Evolutionary conservation across 1,140 invertebrate genomes (phyloP).

Genomic region (Drosophila elegans): DNA sequence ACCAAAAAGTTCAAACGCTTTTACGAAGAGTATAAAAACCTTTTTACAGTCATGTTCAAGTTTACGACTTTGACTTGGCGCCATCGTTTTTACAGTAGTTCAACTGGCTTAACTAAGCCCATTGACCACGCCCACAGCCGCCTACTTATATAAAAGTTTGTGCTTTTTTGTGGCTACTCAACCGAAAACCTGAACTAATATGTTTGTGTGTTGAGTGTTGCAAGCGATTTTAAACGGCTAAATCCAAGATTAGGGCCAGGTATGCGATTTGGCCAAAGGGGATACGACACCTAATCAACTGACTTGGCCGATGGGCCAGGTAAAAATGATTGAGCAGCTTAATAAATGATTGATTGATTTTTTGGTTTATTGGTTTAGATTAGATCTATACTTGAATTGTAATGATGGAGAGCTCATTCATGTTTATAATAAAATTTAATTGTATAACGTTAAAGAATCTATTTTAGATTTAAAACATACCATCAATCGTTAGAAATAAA

Average conservation of each 20-base stretch:
- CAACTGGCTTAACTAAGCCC: constrained; percentile 28
- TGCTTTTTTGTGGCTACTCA: constrained; percentile 18
- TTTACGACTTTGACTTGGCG: constrained; percentile 51
- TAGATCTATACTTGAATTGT: constrained; percentile 37
- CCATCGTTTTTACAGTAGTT: constrained; percentile 43
- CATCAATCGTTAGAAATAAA: not conserved
- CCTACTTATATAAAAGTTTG: constrained; percentile 24
- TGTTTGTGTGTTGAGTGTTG: constrained; percentile 19
- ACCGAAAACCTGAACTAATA: constrained; percentile 26
- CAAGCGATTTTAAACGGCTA: constrained; percentile 29
- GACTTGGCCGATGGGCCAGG: constrained; percentile 1
- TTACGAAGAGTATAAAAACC: constrained; percentile 17
- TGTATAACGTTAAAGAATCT: not conserved
- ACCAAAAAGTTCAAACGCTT: not conserved
- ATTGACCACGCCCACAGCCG: constrained; percentile 38
- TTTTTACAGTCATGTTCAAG: constrained; percentile 46
- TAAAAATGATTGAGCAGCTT: constrained; percentile 17
- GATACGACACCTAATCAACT: constrained; percentile 2
- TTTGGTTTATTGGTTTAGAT: not conserved
- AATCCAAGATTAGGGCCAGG: constrained; percentile 25
- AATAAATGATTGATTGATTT: constrained; percentile 34
- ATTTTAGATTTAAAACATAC: too few species aligned
- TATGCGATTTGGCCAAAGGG: constrained; percentile 24
- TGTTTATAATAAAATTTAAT: not conserved
- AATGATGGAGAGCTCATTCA: not conserved